These are phyloP conservation scores for Allolobophora icterica DNA, from an alignment of 2,888 invertebrate species.

Conservation along the genomic window DNA sequence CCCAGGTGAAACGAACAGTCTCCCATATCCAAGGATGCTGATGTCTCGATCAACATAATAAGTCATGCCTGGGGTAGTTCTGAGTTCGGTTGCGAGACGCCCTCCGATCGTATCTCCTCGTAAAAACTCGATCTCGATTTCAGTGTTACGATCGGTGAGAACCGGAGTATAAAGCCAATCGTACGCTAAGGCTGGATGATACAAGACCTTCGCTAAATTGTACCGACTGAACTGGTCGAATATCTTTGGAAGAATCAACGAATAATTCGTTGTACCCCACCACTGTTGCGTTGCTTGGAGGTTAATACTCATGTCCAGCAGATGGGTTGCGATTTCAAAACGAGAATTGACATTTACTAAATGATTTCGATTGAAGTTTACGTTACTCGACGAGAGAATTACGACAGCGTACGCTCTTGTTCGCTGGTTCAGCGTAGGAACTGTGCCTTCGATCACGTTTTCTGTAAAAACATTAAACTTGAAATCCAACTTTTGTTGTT, in stretches of 20 bases:
- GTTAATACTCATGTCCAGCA: constrained; percentile 76
- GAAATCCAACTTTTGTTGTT: constrained; percentile 74
- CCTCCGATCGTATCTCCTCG: constrained; percentile 38
- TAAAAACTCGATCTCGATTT: constrained; percentile 36
- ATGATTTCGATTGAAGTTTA: constrained; percentile 86
- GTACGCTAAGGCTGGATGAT: constrained; percentile 80
- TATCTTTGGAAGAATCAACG: constrained; percentile 53
- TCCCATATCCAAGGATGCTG: constrained; percentile 73
- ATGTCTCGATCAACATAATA: constrained; percentile 93
- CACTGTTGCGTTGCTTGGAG: constrained; percentile 93
- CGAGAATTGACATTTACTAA: constrained; percentile 86
- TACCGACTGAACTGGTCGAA: constrained; percentile 70
- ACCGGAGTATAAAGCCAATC: constrained; percentile 74
- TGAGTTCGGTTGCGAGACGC: constrained; percentile 32
- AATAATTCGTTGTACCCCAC: constrained; percentile 72
- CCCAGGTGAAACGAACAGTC: constrained; percentile 73
- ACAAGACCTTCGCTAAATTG: constrained; percentile 88
- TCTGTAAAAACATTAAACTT: constrained; percentile 33
- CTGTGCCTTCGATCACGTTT: constrained; percentile 30
- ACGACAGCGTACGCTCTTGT: constrained; percentile 90
- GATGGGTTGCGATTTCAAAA: constrained; percentile 93
- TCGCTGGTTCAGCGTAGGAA: constrained; percentile 78
- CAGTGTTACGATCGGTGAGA: constrained; percentile 37
- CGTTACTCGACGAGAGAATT: constrained; percentile 88
- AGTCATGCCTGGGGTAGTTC: constrained; percentile 38